Evolutionary conservation across 2,797 vertebrate genomes (phyloP), one percentile per base, ranked within the genome.

Genomic region (Parotocinclus haroldoi): DNA sequence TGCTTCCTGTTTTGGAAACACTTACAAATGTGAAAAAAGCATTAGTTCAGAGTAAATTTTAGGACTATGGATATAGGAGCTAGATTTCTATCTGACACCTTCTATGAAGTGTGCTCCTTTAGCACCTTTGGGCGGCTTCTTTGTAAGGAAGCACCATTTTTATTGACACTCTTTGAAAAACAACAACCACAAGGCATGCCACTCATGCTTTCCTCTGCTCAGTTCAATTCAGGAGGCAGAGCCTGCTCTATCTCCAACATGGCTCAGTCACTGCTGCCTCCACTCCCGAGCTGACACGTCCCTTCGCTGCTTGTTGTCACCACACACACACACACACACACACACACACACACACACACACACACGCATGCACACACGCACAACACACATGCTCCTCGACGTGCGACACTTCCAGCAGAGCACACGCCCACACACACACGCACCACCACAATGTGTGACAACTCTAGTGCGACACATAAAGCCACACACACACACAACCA

Each of bases 91-190:
- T 5, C 52, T 46, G 50, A 38, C 14, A 61, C 56, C 52, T 60
- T 52, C 59, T 70, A 38, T 63, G 66, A 63, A 45, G 46, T 68
- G 66, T 19, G 48, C 63, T 69, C 64, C 57, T 58, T 72, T 70
- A 70, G 57, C 69, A 69, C 63, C 70, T 67, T 64, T 75, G 58
- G 9, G 58, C 46, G 56, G 63, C 61, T 68, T 63, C 12, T 36
- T 56, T 66, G 56, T 50, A 60, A 65, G 56, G 46, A 44, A 45
- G 63, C 60, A 59, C 66, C 72, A 72, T 78, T 78, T 78, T 66
- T 75, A 78, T 78, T 75, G 76, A 78, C 72, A 78, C 67, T 62
- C 66, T 78, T 73, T 78, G 73, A 75, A 78, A 72, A 78, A 78
- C 73, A 78, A 75, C 72, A 69, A 70, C 73, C 76, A 73, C 73